Evolutionary conservation across 2,888 invertebrate genomes (phyloP), one percentile per base, ranked within the genome.

Genomic region (Zhengitettix transpicula): DNA sequence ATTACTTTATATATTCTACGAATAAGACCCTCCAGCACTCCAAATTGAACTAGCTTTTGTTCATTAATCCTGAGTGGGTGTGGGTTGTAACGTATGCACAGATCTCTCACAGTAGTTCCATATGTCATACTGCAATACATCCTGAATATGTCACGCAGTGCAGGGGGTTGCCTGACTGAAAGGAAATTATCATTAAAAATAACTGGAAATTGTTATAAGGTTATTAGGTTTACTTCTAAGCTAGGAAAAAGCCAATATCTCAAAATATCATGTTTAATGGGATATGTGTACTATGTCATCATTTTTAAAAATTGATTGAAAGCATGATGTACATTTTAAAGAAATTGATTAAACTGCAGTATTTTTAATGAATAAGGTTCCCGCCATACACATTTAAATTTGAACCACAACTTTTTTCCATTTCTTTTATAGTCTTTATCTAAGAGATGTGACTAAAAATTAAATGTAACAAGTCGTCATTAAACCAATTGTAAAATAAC

Each of bases 1-100:
- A 28, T 28, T 64, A 84, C 84, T 77, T 89, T 89, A 67, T 91
- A 84, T 0, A 93, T 81, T 65, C 89, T 77, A 42, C 89, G 77
- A 60, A 95, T 89, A 9, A 92, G 76, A 0, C 88, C 88, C 69
- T 91, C 86, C 9, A 92, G 78, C n/a, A 92, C 76, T 1, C 92
- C 93, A 72, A 91, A 94, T 66, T 92, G 87, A 58, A 93, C 85
- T 56, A 94, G 78, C 68, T 85, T 86, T 65, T 89, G 77, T 74
- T 89, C 89, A 69, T 89, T 85, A 67, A 90, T 85, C 66, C 83
- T 81, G 55, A 87, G 74, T 65, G 81, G 81, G 65, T 85, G 82
- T 9, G 90, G 89, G 71, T 86, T 85, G 70, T 79, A 76, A 57
- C 87, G 77, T 55, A 84, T 75, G 71, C 89, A 89, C 42, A 89